Evolutionary conservation across 1,140 invertebrate genomes (phyloP).

Genomic region (Drosophila grimshawi): DNA sequence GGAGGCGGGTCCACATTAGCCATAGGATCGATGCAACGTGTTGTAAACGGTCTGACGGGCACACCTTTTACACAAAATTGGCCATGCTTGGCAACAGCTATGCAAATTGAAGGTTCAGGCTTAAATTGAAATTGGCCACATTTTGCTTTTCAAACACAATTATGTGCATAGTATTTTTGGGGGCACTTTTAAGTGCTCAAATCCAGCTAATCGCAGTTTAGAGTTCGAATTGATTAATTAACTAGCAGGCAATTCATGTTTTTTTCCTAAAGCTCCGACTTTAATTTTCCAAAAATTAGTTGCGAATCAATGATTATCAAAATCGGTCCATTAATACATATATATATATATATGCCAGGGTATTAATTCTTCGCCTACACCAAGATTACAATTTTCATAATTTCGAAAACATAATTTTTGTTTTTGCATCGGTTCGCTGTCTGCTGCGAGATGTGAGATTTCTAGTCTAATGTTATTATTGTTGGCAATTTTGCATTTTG

Average conservation of each 20-base stretch:
- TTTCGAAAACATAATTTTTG: constrained; percentile 49
- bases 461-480: constrained; percentile 21
- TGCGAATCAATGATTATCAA: too few relatives aligned
- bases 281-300: too few relatives aligned
- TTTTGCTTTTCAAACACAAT: neutral
- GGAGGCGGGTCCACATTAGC: constrained; percentile 9
- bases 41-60: constrained; percentile 58
- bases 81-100: constrained; percentile 54
- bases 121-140: neutral
- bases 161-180: neutral
- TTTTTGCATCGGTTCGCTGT: constrained; percentile 38
- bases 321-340: too few relatives aligned
- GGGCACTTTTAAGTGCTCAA: too few relatives aligned
- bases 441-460: constrained; percentile 60
- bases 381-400: neutral
- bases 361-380: neutral
- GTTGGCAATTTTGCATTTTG: constrained; percentile 75
- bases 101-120: constrained; percentile 49
- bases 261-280: too few relatives aligned
- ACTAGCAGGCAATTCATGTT: neutral
- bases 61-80: constrained; percentile 71
- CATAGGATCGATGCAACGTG: constrained; percentile 28
- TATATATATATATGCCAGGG: too few relatives aligned
- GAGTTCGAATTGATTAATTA: neutral
- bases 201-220: neutral